Conservation (phyloP, 2,888 invertebrate species). For the Dendrolimus pini region DNA sequence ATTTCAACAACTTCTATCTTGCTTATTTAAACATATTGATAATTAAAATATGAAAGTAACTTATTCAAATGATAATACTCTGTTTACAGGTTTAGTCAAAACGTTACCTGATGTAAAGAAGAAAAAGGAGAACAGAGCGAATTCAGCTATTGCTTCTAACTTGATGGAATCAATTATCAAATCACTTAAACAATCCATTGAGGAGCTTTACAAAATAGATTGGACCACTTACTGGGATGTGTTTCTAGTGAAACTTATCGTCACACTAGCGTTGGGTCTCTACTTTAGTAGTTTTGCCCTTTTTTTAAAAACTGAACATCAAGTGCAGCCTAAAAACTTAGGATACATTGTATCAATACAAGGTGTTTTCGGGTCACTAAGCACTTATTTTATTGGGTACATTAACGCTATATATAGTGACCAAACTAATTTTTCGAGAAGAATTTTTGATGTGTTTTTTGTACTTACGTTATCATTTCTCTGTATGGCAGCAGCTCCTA, state of each 20-base stretch:
- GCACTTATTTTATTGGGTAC: conserved; percentile 55
- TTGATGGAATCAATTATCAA: conserved; percentile 20
- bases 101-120: conserved; percentile 22
- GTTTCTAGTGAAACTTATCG: conserved; percentile 66
- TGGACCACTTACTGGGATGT: conserved; percentile 71
- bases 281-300: conserved; percentile 66
- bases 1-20: no score
- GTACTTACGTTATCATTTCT: conserved; percentile 50
- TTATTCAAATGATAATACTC: no score
- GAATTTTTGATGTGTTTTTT: conserved; percentile 60
- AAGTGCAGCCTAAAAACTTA: conserved; percentile 58
- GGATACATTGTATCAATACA: conserved; percentile 74
- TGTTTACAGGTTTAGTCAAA: conserved; percentile 30
- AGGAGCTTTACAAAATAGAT: conserved; percentile 58
- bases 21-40: no score
- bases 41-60: no score
- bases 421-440: conserved; percentile 45
- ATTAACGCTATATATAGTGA: conserved; percentile 55
- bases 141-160: conserved; percentile 16
- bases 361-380: conserved; percentile 54
- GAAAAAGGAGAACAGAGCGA: conserved; percentile 14
- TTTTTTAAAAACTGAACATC: conserved; percentile 56
- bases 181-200: conserved; percentile 40
- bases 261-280: conserved; percentile 59
- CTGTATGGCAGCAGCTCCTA: conserved; percentile 48